A percentile compares a stretch with the other conserved stretches of the same genome.
These are phyloP conservation scores for Listronotus oregonensis DNA, from an alignment of 1,140 invertebrate genomes.

Conservation along the genomic window DNA sequence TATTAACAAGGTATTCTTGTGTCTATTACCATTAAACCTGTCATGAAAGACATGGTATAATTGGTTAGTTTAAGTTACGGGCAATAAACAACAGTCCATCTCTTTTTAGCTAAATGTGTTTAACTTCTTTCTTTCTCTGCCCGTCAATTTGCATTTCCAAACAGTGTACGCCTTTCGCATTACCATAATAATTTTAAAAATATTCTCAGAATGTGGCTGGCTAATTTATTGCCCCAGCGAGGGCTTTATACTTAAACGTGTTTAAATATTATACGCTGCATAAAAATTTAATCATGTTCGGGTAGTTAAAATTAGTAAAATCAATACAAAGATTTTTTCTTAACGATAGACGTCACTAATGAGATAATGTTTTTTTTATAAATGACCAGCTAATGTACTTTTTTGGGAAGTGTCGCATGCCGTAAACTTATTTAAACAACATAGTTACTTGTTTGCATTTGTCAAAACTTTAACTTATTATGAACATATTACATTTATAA, in stretches of 20 bases:
- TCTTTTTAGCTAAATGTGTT: slow-evolving; percentile 25
- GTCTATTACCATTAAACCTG: slow-evolving; percentile 56
- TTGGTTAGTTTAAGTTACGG: slow-evolving; percentile 53
- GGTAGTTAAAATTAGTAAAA: too few relatives aligned
- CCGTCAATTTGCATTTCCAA: slow-evolving; percentile 55
- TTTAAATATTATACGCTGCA: slow-evolving; percentile 11
- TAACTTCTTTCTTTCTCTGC: slow-evolving; percentile 40
- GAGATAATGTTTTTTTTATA: too few relatives aligned
- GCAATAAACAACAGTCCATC: slow-evolving; percentile 51
- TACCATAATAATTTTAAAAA: slow-evolving; percentile 56
- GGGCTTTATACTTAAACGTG: slow-evolving; percentile 22
- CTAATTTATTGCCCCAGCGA: slow-evolving; percentile 38
- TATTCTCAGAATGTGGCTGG: slow-evolving; percentile 47
- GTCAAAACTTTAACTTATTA: too few relatives aligned
- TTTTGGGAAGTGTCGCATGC: too few relatives aligned
- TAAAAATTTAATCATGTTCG: too few relatives aligned
- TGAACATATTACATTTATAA: too few relatives aligned
- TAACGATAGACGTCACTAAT: too few relatives aligned
- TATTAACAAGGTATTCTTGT: slow-evolving; percentile 56
- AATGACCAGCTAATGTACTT: too few relatives aligned
- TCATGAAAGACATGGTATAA: slow-evolving; percentile 55
- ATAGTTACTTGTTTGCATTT: too few relatives aligned
- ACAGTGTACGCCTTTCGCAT: slow-evolving; percentile 54
- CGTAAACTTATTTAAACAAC: too few relatives aligned
- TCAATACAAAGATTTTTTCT: too few relatives aligned